phyloP scores from a whole-genome alignment of 2,888 invertebrate species.

The Troilus luridus region DNA sequence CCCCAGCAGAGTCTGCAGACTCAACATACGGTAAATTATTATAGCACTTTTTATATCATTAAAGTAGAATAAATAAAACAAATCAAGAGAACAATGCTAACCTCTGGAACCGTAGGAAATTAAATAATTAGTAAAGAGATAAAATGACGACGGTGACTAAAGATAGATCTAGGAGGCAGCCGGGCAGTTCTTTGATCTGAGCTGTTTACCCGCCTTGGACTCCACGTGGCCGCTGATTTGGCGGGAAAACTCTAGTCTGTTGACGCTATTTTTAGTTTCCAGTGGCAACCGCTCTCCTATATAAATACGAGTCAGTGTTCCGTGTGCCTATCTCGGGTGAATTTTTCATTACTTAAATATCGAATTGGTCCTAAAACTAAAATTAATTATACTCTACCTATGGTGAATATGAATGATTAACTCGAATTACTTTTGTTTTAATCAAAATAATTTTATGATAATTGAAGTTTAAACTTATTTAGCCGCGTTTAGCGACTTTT shows the following conservation, averaged over 20 bases:
- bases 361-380: no score
- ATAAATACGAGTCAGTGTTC: background rate
- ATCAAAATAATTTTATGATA: no score
- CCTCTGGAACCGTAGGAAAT: background rate
- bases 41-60: no score
- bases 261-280: constrained; percentile 37
- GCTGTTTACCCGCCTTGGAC: constrained; percentile 43
- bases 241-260: constrained; percentile 48
- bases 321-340: background rate
- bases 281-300: background rate
- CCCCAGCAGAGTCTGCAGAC: no score
- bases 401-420: no score
- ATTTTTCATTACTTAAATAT: background rate
- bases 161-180: constrained; percentile 37
- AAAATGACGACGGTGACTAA: constrained; percentile 15
- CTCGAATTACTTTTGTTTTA: no score
- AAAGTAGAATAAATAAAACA: background rate
- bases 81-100: background rate
- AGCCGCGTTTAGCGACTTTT: no score
- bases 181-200: constrained; percentile 18
- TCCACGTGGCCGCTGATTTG: constrained; percentile 49
- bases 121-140: background rate
- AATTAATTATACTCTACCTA: no score
- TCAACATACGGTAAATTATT: no score
- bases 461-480: no score